Evolutionary conservation across 2,797 vertebrate genomes (phyloP).

Genomic region (Microctenopoma steveboyesi): DNA sequence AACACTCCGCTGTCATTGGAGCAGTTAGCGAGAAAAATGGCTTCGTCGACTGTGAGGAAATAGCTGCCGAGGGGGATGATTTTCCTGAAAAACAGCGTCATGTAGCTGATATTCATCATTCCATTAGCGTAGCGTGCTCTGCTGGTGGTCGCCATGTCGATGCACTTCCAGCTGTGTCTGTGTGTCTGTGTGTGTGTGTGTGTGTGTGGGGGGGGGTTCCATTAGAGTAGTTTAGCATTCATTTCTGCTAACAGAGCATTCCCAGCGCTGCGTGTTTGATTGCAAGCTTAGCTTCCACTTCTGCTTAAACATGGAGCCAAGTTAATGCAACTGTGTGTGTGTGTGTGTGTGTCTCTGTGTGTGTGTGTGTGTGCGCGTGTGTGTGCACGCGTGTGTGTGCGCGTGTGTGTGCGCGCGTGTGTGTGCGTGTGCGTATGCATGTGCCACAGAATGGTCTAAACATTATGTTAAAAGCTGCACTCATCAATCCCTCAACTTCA

Average conservation of each 20-base stretch:
- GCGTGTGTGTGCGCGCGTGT: no score
- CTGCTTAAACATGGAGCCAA: conserved; percentile 16
- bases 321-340: conserved; percentile 11
- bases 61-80: conserved; percentile 43
- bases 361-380: conserved; percentile 1
- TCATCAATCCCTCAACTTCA: conserved; percentile 60
- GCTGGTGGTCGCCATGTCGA: conserved; percentile 42
- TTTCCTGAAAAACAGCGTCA: conserved; percentile 66
- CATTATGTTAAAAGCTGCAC: conserved; percentile 71
- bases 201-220: neutral
- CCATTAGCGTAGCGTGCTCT: conserved; percentile 58
- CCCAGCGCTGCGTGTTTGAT: conserved; percentile 10
- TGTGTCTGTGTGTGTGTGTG: no score
- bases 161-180: conserved; percentile 1
- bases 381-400: neutral
- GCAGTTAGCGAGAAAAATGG: conserved; percentile 62
- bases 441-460: conserved; percentile 51
- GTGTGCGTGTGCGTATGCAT: neutral
- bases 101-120: conserved; percentile 60
- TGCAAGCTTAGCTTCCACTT: conserved; percentile 2
- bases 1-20: conserved; percentile 48
- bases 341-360: neutral
- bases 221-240: conserved; percentile 45
- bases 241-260: conserved; percentile 15
- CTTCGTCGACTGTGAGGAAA: conserved; percentile 38